Conservation (phyloP, 1,140 invertebrate genomes). For the Periplaneta americana region DNA sequence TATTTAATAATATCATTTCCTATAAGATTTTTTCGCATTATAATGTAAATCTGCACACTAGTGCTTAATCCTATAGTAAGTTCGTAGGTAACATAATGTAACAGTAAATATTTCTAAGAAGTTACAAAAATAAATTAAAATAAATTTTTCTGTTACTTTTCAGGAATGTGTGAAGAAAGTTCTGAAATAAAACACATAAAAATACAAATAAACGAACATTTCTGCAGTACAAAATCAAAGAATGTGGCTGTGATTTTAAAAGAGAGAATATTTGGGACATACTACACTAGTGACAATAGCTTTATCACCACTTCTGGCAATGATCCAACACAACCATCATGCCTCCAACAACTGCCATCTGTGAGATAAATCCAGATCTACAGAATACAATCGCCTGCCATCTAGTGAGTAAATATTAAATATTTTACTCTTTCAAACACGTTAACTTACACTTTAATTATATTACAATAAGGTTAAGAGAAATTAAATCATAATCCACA, state of each 20-base stretch:
- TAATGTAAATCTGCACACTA: too few relatives aligned
- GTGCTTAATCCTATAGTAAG: too few relatives aligned
- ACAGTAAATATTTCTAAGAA: neutral
- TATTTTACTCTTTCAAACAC: neutral
- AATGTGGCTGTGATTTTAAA: neutral
- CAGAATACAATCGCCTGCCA: neutral
- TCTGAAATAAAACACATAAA: neutral
- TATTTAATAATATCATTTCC: too few relatives aligned
- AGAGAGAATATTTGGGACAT: neutral
- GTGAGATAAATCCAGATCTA: neutral
- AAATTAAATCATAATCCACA: neutral
- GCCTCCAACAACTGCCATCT: neutral
- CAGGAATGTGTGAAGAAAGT: neutral
- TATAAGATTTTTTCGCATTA: too few relatives aligned
- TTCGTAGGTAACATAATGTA: too few relatives aligned
- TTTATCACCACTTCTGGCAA: neutral
- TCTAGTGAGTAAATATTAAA: neutral
- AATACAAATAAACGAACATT: neutral
- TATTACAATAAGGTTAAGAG: neutral
- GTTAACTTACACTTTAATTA: neutral
- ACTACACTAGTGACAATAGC: neutral
- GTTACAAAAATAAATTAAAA: neutral
- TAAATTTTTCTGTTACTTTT: neutral
- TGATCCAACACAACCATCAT: neutral
- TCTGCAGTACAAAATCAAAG: neutral